A percentile compares a stretch with the other conserved stretches of the same genome.
These are phyloP conservation scores for Plemyria rubiginata DNA, from an alignment of 2,888 invertebrate genomes.

Conservation along the genomic window DNA sequence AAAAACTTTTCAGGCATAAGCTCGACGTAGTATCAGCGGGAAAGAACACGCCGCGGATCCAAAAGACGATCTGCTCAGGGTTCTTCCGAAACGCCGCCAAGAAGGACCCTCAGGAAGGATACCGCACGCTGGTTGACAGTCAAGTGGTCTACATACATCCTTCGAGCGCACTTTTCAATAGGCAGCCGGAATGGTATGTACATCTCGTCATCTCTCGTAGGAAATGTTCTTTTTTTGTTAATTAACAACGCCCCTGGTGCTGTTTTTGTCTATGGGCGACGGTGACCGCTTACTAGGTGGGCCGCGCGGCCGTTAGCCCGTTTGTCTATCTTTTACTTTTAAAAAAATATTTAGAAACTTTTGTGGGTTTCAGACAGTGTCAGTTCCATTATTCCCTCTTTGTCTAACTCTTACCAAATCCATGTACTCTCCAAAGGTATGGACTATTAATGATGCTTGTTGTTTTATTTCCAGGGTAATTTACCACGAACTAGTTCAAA, in stretches of 20 bases:
- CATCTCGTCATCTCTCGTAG: no score
- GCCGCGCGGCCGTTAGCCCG: no score
- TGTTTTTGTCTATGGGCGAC: no score
- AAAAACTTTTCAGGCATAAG: slow-evolving; percentile 88
- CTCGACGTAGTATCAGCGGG: slow-evolving; percentile 98
- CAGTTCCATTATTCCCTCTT: no score
- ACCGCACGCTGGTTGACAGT: slow-evolving; percentile 98
- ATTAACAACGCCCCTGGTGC: no score
- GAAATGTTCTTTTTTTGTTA: no score
- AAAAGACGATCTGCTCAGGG: slow-evolving; percentile 99
- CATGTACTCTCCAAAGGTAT: no score
- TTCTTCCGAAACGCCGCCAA: slow-evolving; percentile 99
- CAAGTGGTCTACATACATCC: slow-evolving; percentile 99
- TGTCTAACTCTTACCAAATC: no score
- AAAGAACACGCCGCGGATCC: slow-evolving; percentile 96
- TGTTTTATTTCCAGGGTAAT: slow-evolving; percentile 89
- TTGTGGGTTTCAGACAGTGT: no score
- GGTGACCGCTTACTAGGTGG: no score
- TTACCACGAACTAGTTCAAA: slow-evolving; percentile 99
- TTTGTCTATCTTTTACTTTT: no score
- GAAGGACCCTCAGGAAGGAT: slow-evolving; percentile 99
- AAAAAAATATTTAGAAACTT: no score
- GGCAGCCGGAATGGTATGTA: slow-evolving; percentile 98
- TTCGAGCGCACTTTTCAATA: slow-evolving; percentile 97
- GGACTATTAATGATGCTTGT: not conserved